Percentiles rank a stretch among this genome's conserved stretches.
Evolutionary conservation across 2,113 vertebrate species (phyloP).

Genomic region (Elachura formosa): DNA sequence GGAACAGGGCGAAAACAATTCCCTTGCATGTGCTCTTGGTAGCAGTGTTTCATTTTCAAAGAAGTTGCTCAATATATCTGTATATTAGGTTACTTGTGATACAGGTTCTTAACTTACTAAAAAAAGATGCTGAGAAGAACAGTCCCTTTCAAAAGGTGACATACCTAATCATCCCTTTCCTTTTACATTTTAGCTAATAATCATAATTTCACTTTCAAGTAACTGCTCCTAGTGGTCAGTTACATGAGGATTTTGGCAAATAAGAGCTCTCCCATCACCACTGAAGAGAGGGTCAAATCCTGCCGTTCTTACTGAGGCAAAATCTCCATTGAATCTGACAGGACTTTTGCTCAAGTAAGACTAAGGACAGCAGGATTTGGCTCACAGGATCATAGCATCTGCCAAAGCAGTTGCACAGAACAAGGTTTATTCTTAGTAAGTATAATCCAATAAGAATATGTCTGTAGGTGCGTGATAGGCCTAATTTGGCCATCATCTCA

Average conservation of each 20-base stretch:
- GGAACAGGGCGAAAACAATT: not conserved
- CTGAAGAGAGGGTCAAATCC: conserved; percentile 44
- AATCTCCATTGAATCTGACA: conserved; percentile 56
- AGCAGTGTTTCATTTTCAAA: not conserved
- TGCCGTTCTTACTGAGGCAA: conserved; percentile 3
- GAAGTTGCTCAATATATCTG: not conserved
- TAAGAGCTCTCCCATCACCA: not conserved
- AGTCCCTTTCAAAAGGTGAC: not conserved
- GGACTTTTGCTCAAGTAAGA: conserved; percentile 61
- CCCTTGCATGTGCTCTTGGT: not conserved
- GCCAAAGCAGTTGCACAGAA: conserved; percentile 65
- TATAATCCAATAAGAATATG: conserved; percentile 71
- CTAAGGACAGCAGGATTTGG: conserved; percentile 67
- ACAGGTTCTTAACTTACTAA: not conserved
- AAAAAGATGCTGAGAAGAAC: not conserved
- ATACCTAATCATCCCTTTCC: not conserved
- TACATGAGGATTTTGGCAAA: not conserved
- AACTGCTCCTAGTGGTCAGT: not conserved
- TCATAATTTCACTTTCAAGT: not conserved
- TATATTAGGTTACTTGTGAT: not conserved
- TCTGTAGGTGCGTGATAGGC: conserved; percentile 61
- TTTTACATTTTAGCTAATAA: not conserved
- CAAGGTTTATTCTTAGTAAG: conserved; percentile 68
- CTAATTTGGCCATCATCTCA: conserved; percentile 56
- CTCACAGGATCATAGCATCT: conserved; percentile 61